Base-by-base conservation (phyloP, 2,113 vertebrate genomes). In the Plecotus auritus region DNA sequence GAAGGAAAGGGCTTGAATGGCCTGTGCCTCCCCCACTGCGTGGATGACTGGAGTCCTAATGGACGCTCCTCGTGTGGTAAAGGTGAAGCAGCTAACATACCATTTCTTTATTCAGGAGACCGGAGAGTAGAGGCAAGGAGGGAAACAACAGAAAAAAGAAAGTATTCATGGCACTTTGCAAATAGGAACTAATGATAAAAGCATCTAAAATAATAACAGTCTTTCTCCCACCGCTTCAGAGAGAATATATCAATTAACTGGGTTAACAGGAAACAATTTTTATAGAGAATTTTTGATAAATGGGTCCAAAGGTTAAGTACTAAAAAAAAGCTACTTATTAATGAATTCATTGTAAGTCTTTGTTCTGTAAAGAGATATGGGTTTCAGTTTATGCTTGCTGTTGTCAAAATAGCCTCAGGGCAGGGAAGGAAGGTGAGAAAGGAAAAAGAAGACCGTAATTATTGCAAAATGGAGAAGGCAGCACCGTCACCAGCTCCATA, bases 271-370 rank as follows among this genome's bases (percentile, higher is more conserved):
- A 70, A 91, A 95, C 49, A 95, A 81, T 72, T 77, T 77, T 84
- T 72, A 82, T 73, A 51, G 54, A 96, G 17, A 35, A 81, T 73
- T 93, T 93, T 49, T 72, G n/a, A 78, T 72, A 96, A 81, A 80
- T 49, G 49, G 42, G 64, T 94, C 47, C 72, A 74, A 70, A 74
- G 32, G 14, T 73, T 84, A 91, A 74, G 76, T 51, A 83, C 49
- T 69, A 11, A 26, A 67, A 59, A 59, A 82, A 88, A 93, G 64
- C 45, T 59, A 73, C 6, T 92, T 95, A 83, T 72, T 37, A 22
- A 70, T 85, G 59, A 77, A 89, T 82, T 78, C 64, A 85, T 64
- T 56, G 16, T 69, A 35, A 35, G 30, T 85, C 13, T 91, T 93
- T 69, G 32, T 51, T 95, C 82, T 59, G 22, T n/a, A 78, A 77